Base-by-base conservation (phyloP, 2,797 vertebrate genomes). In the Sebastes hopkinsi region DNA sequence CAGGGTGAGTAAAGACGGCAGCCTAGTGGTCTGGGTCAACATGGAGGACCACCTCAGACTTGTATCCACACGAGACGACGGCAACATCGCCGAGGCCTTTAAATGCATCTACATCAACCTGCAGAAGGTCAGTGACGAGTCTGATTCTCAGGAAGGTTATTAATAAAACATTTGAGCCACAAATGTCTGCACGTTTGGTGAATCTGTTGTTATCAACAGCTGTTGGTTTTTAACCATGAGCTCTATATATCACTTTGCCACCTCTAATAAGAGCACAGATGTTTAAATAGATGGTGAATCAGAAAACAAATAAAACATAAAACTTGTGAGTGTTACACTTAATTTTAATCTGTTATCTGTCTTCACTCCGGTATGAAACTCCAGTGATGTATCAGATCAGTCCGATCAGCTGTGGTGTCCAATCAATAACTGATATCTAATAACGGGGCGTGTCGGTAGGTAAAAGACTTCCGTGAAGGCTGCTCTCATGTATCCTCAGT, bases 11-110 rank as follows among this genome's bases (percentile, higher is more conserved):
- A 29, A 91, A 22, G 89, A 94, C 2, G 80, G 89, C 23, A 87
- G 80, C 50, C 80, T 96, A 14, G 75, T 90, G 70, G 70, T 93
- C 59, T 95, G 93, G 94, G 73, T 96, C 56, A 96, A 96, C 90
- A 83, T 95, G 80, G 94, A 95, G 4, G 95, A 96, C 29, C 95
- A 96, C 76, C 79, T 96, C 12, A 92, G 75, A 68, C 75, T 96
- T 20, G 93, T 93, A 42, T 89, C 89, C 11, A 71, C 73, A 13
- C 88, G 91, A 65, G 74, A 82, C 1, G 92, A 94, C 9, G 84
- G 85, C 46, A 93, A 95, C 56, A 67, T 96, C 12, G 69, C 90
- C 1, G 81, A 94, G 75, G 94, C 93, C 0, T 95, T 96, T 77
- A 89, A 90, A 82, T 84, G 67, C 62, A 78, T 84, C 65, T 86